A percentile compares a stretch with the other conserved stretches of the same genome.
Conservation (phyloP, 2,888 invertebrate species). For the Tetanocera ferruginea region DNA sequence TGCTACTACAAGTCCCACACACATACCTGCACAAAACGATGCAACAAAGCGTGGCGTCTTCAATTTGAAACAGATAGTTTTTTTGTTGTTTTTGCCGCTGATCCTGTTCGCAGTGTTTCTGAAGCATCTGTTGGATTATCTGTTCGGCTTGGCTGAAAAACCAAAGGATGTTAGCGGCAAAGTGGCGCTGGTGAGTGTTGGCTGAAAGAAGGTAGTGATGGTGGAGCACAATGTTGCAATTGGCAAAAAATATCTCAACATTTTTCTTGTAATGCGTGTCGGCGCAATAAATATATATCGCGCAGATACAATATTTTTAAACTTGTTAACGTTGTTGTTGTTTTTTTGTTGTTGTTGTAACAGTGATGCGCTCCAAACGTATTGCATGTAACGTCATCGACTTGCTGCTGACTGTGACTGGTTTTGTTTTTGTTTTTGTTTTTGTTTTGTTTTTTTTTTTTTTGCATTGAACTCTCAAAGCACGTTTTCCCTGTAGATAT, state of each 20-base stretch:
- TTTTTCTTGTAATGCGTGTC: not conserved
- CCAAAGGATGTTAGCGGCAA: conserved; percentile 68
- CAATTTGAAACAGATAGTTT: conserved; percentile 63
- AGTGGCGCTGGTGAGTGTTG: conserved; percentile 66
- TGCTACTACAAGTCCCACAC: conserved; percentile 26
- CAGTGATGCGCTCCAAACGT: not conserved
- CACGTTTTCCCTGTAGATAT: conserved; percentile 1
- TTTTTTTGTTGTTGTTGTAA: not conserved
- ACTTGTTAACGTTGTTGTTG: no score
- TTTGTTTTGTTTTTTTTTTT: conserved; percentile 11
- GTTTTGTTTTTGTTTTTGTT: not conserved
- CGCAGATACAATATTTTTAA: not conserved
- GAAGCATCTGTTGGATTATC: conserved; percentile 65
- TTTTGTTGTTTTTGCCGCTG: conserved; percentile 62
- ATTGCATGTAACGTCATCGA: not conserved
- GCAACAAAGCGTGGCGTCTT: conserved; percentile 62
- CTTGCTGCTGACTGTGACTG: not conserved
- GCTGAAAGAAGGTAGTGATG: not conserved
- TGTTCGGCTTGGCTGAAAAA: conserved; percentile 60
- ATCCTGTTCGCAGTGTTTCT: conserved; percentile 63
- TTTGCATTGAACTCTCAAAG: conserved; percentile 14
- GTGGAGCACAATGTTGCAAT: no score
- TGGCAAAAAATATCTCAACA: not conserved
- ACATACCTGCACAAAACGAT: conserved; percentile 53
- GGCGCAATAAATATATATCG: not conserved